Base-by-base conservation (phyloP, 1,140 invertebrate species). In the Temnothorax curvispinosus region DNA sequence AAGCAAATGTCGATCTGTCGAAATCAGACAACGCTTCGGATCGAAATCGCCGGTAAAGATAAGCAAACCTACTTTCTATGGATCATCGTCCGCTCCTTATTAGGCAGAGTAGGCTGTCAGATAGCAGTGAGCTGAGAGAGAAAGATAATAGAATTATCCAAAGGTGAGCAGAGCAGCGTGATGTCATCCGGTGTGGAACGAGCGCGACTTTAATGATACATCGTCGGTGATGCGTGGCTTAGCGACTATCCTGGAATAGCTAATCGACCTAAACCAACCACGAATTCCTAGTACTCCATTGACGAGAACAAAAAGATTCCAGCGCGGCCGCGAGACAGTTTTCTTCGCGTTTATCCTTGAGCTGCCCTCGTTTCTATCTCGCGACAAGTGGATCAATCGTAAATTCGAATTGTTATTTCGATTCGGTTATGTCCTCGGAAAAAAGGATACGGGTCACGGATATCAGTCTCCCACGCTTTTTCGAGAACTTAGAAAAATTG, bases 41-140 rank as follows among this genome's bases (percentile, higher is more conserved):
- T 87, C 69, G 88, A 87, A 92, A 88, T 88, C 87, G 52, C 64
- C 77, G 81, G 75, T 88, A 92, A 92, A 89, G 88, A 91, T 91
- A 87, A 80, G 76, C 80, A 87, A 81, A 88, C 86, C 88, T 91
- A 88, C 91, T 67, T 89, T 91, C 87, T 88, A 54, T 81, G 78
- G 87, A 92, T 92, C 90, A 89, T 92, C 89, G 50, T 0, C 64
- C 38, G 41, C 50, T 75, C 89, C 91, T 87, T 92, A 91, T 90
- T 91, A 88, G 88, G 90, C 54, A 35, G 44, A 81, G 54, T 87
- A 54, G 47, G 9, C 41, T 27, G 41, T 11, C 7, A 35, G n/a
- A 52, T 75, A 13, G n/a, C 21, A 32, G n/a, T 8, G 71, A 58
- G 62, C 74, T 69, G 3, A 78, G 21, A 56, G 3, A 78, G 35